These are phyloP conservation scores for Aldabrachelys gigantea DNA, from an alignment of 2,113 vertebrate genomes.

Conservation along the genomic window DNA sequence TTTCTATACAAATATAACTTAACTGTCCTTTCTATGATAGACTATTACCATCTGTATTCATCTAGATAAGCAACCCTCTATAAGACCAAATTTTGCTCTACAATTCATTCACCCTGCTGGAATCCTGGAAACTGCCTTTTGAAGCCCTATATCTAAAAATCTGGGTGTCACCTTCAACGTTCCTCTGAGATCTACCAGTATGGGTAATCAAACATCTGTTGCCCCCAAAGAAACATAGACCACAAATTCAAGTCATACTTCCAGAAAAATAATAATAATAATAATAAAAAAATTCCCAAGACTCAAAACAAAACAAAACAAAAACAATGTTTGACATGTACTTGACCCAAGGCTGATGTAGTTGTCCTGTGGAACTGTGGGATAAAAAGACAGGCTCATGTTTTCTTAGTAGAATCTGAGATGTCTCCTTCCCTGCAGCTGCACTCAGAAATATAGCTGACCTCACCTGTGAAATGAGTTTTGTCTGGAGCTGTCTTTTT, in stretches of 20 bases:
- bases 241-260: background rate
- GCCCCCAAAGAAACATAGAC: background rate
- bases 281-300: background rate
- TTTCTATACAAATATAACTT: conserved; percentile 21
- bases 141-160: background rate
- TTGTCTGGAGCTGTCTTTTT: conserved; percentile 55
- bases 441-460: background rate
- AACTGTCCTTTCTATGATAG: conserved; percentile 6
- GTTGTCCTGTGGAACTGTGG: background rate
- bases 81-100: background rate
- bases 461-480: conserved; percentile 13
- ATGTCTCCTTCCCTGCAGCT: background rate
- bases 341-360: background rate
- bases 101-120: conserved; percentile 30
- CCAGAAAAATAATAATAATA: background rate
- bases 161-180: conserved; percentile 3
- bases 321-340: background rate
- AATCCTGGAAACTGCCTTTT: background rate
- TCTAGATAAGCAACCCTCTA: background rate
- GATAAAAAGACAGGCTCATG: background rate
- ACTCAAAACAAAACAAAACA: background rate
- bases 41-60: background rate
- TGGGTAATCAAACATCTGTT: conserved; percentile 36
- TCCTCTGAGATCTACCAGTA: conserved; percentile 37
- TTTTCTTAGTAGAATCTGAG: conserved; percentile 5